Evolutionary conservation across 2,888 invertebrate genomes (phyloP), one percentile per base, ranked within the genome.

Genomic region (Fragum sueziense): DNA sequence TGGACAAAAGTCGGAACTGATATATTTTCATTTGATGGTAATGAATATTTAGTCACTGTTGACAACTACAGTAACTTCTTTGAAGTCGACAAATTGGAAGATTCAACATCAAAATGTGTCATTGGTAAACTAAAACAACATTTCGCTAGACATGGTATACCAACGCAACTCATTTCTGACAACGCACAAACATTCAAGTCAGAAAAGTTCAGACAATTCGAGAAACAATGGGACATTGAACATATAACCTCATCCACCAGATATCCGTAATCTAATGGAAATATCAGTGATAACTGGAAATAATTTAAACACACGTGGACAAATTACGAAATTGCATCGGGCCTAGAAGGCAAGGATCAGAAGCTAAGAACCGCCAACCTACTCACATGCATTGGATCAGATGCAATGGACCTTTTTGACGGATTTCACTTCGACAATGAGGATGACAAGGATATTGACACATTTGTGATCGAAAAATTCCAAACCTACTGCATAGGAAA

Each of bases 1-100:
- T 84, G 79, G 74, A 51, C 70, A 9, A 84, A 79, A 65, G 37
- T 85, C 4, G 80, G 76, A 41, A 75, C 74, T 62, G 84, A 78
- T 51, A 59, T 85, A 34, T 85, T 80, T 68, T 62, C 70, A 7
- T 79, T 69, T n/a, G 47, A 82, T 22, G 74, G 70, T 9, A 37
- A 80, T 2, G 59, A 80, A 51, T 82, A 82, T 51, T 51, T 78
- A n/a, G 37, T 81, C 1, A 78, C 78, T 22, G 69, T 82, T 9
- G 85, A 82, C 61, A 77, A 74, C 25, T 85, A 65, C 25, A 73
- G 73, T 1, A 77, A 80, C 37, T 83, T 70, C 68, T 75, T 71
- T 2, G 79, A 83, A 72, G 68, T 83, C 27, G 76, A 51, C 33
- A 76, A 65, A 70, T 57, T 80, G 4, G 73, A 75, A 27, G 61